Conservation (phyloP, 1,140 invertebrate genomes). For the Temnothorax curvispinosus region DNA sequence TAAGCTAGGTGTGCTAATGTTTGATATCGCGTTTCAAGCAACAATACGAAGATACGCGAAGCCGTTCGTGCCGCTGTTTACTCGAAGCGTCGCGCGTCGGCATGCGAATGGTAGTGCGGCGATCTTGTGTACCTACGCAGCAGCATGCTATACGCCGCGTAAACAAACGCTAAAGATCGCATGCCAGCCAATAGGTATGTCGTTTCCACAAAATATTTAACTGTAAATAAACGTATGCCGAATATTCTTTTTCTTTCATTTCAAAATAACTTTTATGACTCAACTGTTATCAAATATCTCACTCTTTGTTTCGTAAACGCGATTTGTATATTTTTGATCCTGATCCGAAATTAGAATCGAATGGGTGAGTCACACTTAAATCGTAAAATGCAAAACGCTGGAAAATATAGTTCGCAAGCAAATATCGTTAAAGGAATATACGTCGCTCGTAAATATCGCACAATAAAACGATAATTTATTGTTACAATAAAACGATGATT, state of each 20-base stretch:
- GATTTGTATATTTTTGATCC: neutral
- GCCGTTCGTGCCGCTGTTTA: neutral
- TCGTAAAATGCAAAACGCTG: neutral
- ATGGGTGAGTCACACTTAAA: neutral
- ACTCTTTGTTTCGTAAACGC: neutral
- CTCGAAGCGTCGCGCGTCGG: neutral
- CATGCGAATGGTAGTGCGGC: neutral
- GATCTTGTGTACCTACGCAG: neutral
- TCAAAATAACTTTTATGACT: neutral
- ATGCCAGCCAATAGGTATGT: neutral
- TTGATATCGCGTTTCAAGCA: constrained; percentile 8
- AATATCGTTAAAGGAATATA: constrained; percentile 11
- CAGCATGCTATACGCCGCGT: neutral
- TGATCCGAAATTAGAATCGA: neutral
- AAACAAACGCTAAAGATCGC: neutral
- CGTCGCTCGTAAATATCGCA: neutral
- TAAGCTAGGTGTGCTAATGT: neutral
- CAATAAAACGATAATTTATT: constrained; percentile 14
- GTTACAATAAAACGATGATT: neutral
- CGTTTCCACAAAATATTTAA: neutral
- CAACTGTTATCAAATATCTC: neutral
- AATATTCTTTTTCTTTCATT: neutral
- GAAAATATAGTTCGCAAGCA: neutral
- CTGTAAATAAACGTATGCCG: neutral
- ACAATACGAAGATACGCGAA: neutral